These are phyloP conservation scores for Drosophila nigricruria DNA, from an alignment of 2,888 invertebrate genomes.

Conservation along the genomic window DNA sequence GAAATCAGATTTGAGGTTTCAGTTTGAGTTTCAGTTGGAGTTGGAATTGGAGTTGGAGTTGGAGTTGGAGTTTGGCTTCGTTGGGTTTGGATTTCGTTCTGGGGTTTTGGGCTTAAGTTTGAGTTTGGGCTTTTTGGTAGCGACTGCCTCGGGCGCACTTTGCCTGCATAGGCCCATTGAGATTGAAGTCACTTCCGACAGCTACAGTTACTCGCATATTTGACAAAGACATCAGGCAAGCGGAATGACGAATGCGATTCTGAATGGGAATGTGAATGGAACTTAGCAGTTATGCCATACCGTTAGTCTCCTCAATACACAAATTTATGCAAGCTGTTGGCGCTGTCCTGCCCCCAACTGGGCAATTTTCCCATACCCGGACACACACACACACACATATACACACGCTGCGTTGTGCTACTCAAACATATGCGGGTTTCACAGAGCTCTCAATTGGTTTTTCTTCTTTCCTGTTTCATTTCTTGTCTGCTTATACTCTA, in stretches of 20 bases:
- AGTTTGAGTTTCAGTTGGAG: background rate
- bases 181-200: conserved; percentile 47
- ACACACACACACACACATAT: background rate
- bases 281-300: conserved; percentile 69
- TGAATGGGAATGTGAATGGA: conserved; percentile 30
- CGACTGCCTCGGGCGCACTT: conserved; percentile 5
- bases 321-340: conserved; percentile 77
- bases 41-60: too few relatives aligned
- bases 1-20: conserved; percentile 11
- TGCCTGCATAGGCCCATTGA: conserved; percentile 35
- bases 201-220: conserved; percentile 48
- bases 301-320: conserved; percentile 71
- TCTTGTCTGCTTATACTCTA: conserved; percentile 12
- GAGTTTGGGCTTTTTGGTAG: background rate
- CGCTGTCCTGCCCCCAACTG: conserved; percentile 38
- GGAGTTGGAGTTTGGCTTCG: background rate
- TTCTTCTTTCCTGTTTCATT: conserved; percentile 35
- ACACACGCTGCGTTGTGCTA: conserved; percentile 11
- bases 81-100: background rate
- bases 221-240: conserved; percentile 65
- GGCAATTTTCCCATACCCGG: conserved; percentile 12
- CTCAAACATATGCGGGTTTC: conserved; percentile 63
- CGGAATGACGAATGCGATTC: conserved; percentile 54
- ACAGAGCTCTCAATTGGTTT: conserved; percentile 38
- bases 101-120: conserved; percentile 1